These are phyloP conservation scores for Dione vanillae DNA, from an alignment of 2,888 invertebrate species.

Conservation along the genomic window DNA sequence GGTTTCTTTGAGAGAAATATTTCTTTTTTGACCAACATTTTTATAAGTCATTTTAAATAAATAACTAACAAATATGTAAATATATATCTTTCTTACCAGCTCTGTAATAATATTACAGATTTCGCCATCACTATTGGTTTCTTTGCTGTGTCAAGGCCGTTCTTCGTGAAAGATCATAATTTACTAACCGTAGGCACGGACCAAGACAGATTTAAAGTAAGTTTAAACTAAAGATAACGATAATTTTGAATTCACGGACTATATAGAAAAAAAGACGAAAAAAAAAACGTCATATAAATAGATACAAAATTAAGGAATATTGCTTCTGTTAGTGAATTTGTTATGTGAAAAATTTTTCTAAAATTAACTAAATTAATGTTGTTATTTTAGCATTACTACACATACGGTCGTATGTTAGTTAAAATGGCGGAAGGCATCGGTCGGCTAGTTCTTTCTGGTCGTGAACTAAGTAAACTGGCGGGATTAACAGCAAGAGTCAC, in stretches of 20 bases:
- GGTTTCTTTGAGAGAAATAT: no score
- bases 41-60: no score
- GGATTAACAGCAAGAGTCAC: conserved; percentile 97
- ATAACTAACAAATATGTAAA: no score
- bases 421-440: conserved; percentile 99
- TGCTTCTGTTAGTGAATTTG: no score
- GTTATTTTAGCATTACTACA: conserved; percentile 92
- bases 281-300: no score
- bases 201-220: conserved; percentile 91
- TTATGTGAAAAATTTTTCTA: no score
- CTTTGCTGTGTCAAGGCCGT: conserved; percentile 96
- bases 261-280: no score
- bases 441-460: conserved; percentile 95
- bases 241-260: no score
- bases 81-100: no score
- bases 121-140: conserved; percentile 98
- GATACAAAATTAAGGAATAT: no score
- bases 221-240: background rate
- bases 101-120: conserved; percentile 82
- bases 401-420: conserved; percentile 97
- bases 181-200: conserved; percentile 87
- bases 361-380: background rate
- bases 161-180: conserved; percentile 90
- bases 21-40: no score
- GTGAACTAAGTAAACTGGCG: conserved; percentile 96